Evolutionary conservation across 2,888 invertebrate species (phyloP), one percentile per base, ranked within the genome.

Genomic region (Epinotia bilunana): DNA sequence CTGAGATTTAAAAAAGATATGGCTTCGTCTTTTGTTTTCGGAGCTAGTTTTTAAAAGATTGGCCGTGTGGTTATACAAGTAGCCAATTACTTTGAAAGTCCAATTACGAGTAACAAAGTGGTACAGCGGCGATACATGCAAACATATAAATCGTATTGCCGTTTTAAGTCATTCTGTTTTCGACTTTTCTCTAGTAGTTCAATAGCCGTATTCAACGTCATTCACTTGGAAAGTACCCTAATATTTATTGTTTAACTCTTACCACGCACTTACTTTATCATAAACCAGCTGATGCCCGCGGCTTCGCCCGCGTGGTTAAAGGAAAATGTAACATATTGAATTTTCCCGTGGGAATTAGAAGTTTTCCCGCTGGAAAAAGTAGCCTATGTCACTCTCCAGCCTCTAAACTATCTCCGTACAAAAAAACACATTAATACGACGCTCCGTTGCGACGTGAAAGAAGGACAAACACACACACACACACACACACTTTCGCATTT

Each of bases 1-100:
- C 60, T 74, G 70, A 60, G 53, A 74, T 74, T 55, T 67, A 72
- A 67, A 75, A 65, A 75, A 67, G n/a, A 53, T 75, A 62, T 61
- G 13, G 28, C 33, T 71, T 39, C 61, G 58, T 5, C n/a, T 49
- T 33, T 28, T 16, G 20, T 49, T 71, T 75, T 74, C 20, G 65
- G 43, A 61, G 70, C 71, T 74, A 20, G 60, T 71, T 65, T 70
- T 57, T 18, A 71, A 74, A 72, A 57, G 43, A 67, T 75, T 67
- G 57, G 28, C 71, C 13, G 62, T 49, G 61, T 67, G 61, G 61
- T 75, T 75, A 55, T 74, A 74, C 65, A 71, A 74, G 71, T 18
- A 71, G 71, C 55, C 70, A 74, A 74, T 74, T 70, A 74, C 23
- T 53, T 74, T 65, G 23, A 60, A 64, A 61, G 57, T 70, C 60